Conservation (phyloP, 2,797 vertebrate species). For the Pyrocephalus nanus region DNA sequence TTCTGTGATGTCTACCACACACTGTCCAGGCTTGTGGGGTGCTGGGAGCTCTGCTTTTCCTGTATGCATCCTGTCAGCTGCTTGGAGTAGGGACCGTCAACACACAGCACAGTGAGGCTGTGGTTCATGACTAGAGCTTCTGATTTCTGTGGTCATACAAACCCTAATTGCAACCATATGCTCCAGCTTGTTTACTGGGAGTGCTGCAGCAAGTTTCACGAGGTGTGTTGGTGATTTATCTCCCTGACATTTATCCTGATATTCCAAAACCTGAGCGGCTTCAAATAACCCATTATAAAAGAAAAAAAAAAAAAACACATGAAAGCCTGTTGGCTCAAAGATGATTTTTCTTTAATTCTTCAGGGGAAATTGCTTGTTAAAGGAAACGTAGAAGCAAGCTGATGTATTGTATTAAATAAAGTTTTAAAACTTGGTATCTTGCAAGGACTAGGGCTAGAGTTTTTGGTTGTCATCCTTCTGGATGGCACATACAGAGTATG, state of each 20-base stretch:
- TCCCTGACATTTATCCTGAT: slow-evolving; percentile 52
- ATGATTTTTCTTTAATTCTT: neutral
- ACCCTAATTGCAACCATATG: slow-evolving; percentile 38
- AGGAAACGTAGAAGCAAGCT: neutral
- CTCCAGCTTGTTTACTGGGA: slow-evolving; percentile 24
- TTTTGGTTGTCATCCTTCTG: neutral
- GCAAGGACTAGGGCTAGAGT: neutral
- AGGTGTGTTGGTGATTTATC: slow-evolving; percentile 55
- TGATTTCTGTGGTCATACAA: slow-evolving; percentile 33
- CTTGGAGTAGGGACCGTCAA: neutral
- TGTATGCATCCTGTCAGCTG: neutral
- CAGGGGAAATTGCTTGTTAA: neutral
- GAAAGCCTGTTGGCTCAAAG: neutral
- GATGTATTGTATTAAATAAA: neutral
- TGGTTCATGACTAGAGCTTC: slow-evolving; percentile 19
- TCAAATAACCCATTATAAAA: slow-evolving; percentile 11
- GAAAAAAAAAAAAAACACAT: neutral
- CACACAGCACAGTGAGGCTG: neutral
- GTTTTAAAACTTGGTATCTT: neutral
- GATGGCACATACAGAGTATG: neutral
- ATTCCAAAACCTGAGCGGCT: slow-evolving; percentile 33
- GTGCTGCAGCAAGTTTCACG: neutral
- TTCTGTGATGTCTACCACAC: neutral
- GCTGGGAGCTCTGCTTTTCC: neutral
- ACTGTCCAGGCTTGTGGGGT: neutral